phyloP scores from a whole-genome alignment of 2,797 vertebrate genomes.

The Onychomys arenicola region DNA sequence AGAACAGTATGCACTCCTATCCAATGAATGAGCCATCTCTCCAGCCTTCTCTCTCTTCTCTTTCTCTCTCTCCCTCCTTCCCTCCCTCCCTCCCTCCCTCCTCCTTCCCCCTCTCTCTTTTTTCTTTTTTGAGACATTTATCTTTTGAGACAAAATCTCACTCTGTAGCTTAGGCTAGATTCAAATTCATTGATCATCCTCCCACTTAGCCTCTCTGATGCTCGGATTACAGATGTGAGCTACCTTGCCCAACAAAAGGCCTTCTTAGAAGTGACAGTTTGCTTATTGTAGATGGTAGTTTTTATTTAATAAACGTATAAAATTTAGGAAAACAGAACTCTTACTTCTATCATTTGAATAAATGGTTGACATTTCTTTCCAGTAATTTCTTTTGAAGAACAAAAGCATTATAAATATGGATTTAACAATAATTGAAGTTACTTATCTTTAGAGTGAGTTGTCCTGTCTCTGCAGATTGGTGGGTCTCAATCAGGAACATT shows the following conservation, averaged over 20 bases:
- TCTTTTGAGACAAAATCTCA: background rate
- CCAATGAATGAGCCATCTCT: background rate
- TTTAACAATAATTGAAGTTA: conserved; percentile 27
- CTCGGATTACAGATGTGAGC: background rate
- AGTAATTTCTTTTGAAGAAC: conserved; percentile 23
- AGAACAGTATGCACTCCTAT: background rate
- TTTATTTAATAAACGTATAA: conserved; percentile 45
- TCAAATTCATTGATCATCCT: background rate
- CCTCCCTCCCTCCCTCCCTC: accelerated
- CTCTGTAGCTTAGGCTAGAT: background rate
- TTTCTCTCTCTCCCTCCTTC: accelerated
- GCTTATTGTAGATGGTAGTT: background rate
- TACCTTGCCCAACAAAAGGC: background rate
- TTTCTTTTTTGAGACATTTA: background rate
- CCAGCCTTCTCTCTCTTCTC: background rate
- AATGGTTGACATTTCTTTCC: conserved; percentile 18
- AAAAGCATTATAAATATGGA: conserved; percentile 7
- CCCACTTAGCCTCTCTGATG: background rate
- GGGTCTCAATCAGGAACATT: background rate
- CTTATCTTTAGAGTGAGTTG: background rate
- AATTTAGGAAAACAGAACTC: conserved; percentile 13
- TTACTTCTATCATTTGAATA: conserved; percentile 22
- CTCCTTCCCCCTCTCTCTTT: accelerated
- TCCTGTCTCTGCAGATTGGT: background rate
- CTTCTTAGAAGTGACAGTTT: conserved; percentile 30